Conservation (phyloP, 2,888 invertebrate genomes). For the Scrobipalpa atriplicella region DNA sequence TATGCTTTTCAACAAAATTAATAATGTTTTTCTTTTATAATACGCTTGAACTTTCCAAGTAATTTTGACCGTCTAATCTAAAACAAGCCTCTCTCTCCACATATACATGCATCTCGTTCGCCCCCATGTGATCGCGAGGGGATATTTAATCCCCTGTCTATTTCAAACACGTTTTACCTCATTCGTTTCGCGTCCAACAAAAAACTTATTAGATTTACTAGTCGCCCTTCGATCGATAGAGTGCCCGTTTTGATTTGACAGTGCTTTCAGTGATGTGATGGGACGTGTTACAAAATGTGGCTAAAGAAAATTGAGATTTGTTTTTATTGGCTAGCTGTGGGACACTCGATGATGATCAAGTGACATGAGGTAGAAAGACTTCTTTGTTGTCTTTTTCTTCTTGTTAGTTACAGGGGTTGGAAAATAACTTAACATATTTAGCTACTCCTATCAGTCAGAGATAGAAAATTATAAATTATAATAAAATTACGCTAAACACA, state of each 20-base stretch:
- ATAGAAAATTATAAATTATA: too few relatives aligned
- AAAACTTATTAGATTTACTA: constrained; percentile 79
- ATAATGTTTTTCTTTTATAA: background rate
- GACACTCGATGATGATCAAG: constrained; percentile 2
- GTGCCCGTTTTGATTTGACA: constrained; percentile 66
- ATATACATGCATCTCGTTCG: constrained; percentile 17
- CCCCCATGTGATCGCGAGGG: constrained; percentile 62
- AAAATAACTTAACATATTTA: too few relatives aligned
- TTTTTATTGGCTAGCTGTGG: constrained; percentile 8
- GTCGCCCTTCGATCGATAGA: constrained; percentile 66
- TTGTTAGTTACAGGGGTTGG: background rate
- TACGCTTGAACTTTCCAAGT: background rate
- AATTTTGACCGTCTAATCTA: background rate
- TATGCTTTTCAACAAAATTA: too few relatives aligned
- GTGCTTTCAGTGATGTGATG: constrained; percentile 46
- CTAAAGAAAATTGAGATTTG: constrained; percentile 13
- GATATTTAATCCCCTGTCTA: constrained; percentile 81
- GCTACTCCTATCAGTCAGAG: too few relatives aligned
- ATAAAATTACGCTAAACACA: too few relatives aligned
- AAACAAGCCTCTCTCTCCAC: background rate
- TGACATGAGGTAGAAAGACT: background rate
- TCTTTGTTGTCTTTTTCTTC: background rate
- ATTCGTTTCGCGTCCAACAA: constrained; percentile 77
- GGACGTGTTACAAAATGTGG: constrained; percentile 26
- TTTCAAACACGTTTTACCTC: constrained; percentile 82